Percentiles rank a stretch among this genome's conserved stretches.
Evolutionary conservation across 2,797 vertebrate species (phyloP).

Genomic region (Amphiprion clarkii): DNA sequence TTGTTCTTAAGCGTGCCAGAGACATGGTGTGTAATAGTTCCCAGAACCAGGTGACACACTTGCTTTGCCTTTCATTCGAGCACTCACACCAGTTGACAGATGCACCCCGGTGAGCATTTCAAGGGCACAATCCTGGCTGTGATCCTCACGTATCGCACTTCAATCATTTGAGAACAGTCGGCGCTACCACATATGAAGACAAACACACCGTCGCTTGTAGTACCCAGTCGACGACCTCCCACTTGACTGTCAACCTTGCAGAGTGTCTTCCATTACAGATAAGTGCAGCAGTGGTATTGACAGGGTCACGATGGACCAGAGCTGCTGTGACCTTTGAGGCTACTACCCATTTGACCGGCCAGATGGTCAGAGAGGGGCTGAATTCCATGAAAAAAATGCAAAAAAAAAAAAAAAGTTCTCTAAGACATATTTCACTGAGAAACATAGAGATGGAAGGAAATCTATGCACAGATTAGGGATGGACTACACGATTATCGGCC

Average conservation of each 20-base stretch:
- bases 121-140: constrained; percentile 60
- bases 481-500: no score
- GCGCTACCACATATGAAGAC: constrained; percentile 35
- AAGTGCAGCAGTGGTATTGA: constrained; percentile 74
- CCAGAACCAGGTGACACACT: constrained; percentile 66
- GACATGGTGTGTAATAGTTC: constrained; percentile 58
- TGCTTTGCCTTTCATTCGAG: constrained; percentile 43
- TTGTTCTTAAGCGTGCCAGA: constrained; percentile 70
- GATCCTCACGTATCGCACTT: constrained; percentile 36
- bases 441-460: background rate
- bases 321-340: constrained; percentile 66
- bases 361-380: constrained; percentile 61
- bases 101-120: constrained; percentile 47
- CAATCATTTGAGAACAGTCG: constrained; percentile 43
- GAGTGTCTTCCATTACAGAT: constrained; percentile 77
- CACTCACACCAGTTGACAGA: constrained; percentile 52
- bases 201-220: constrained; percentile 10
- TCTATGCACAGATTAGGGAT: background rate
- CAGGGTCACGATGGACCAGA: constrained; percentile 59
- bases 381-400: background rate
- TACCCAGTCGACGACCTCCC: constrained; percentile 19
- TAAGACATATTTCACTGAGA: background rate
- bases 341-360: constrained; percentile 47
- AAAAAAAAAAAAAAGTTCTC: background rate
- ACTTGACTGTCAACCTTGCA: constrained; percentile 38